Conservation (phyloP, 2,797 vertebrate genomes). For the Enteromius afrohamiltoni region DNA sequence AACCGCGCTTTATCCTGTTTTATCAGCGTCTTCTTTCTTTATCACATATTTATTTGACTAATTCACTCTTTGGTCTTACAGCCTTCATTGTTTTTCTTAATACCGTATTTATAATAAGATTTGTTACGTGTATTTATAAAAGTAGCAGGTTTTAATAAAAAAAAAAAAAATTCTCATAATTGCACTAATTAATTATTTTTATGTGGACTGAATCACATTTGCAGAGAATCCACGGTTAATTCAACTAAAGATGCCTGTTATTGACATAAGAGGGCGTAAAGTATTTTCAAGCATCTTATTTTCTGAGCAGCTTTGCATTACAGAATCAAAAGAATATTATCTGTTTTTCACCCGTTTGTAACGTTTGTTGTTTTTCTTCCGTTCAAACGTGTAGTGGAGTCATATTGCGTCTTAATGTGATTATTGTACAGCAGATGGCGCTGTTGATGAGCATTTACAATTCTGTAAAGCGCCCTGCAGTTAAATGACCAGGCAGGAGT, state of each 20-base stretch:
- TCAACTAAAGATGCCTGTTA: neutral
- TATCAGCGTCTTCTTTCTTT: neutral
- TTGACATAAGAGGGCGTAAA: neutral
- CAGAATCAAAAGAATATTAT: neutral
- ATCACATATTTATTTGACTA: neutral
- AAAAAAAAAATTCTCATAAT: neutral
- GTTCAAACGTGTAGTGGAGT: neutral
- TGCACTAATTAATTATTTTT: neutral
- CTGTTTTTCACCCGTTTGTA: neutral
- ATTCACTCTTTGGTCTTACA: neutral
- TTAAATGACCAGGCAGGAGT: neutral
- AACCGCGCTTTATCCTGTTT: conserved; percentile 49
- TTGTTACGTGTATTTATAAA: neutral
- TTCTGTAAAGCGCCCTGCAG: neutral
- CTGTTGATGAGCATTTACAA: neutral
- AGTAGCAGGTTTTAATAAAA: neutral
- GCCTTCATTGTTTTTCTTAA: neutral
- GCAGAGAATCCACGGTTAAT: neutral
- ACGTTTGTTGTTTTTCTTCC: neutral
- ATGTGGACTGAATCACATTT: neutral
- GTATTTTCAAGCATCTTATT: neutral
- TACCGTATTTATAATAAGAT: neutral
- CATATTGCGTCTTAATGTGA: neutral
- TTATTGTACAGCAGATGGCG: conserved; percentile 32
- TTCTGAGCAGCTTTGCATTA: neutral